Conservation (phyloP, 2,797 vertebrate genomes). For the Sarcophilus harrisii region DNA sequence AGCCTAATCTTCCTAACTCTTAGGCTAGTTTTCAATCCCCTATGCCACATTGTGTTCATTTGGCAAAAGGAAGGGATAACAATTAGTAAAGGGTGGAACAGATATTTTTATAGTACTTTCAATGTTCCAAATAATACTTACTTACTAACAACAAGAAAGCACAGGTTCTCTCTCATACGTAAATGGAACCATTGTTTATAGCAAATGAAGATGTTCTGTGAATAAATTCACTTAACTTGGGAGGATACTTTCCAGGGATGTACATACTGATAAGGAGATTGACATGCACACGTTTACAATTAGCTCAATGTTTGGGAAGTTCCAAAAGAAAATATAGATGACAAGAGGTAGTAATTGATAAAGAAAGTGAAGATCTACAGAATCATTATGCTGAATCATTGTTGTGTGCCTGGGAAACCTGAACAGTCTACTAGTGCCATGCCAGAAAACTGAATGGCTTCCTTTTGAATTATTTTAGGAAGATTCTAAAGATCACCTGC, state of each 20-base stretch:
- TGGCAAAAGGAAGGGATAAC: background rate
- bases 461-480: background rate
- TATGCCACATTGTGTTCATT: background rate
- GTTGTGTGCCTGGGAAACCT: too few relatives aligned
- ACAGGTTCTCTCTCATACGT: background rate
- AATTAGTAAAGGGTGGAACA: background rate
- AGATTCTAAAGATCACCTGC: background rate
- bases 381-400: too few relatives aligned
- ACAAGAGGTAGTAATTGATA: too few relatives aligned
- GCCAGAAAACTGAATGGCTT: background rate
- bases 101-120: background rate
- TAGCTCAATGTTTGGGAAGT: too few relatives aligned
- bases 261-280: too few relatives aligned
- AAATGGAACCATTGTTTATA: background rate
- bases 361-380: too few relatives aligned
- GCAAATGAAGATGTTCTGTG: background rate
- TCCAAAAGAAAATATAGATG: too few relatives aligned
- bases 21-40: too few relatives aligned
- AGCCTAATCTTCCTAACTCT: too few relatives aligned
- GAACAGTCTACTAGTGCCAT: too few relatives aligned
- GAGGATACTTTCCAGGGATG: too few relatives aligned
- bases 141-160: background rate
- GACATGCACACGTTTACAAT: too few relatives aligned
- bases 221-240: background rate
- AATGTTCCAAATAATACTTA: background rate